Base-by-base conservation (phyloP, 2,113 vertebrate genomes). In the Channa argus region DNA sequence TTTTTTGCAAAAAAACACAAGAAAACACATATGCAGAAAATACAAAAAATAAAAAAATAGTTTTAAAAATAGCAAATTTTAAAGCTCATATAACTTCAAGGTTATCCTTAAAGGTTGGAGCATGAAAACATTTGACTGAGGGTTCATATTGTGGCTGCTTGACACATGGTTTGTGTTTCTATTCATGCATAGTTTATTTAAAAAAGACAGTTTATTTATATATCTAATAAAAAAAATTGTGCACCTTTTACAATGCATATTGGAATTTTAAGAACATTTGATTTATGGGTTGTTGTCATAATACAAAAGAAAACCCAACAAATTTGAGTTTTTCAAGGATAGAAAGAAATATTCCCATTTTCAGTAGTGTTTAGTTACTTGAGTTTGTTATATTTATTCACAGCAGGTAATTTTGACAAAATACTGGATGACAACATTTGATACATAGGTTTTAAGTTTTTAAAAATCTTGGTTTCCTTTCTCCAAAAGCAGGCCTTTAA, bases 11-110 rank as follows among this genome's bases (percentile, higher is more conserved):
- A 51, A 65, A 5, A 13, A 8, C 24, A 36, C 9, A 1, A 24
- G 24, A 37, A 51, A 74, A 66, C 10, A 38, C 9, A 13, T 11
- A 13, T 5, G 1, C 1, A 24, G 24, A 77, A 63, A 60, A 24
- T 2, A 6, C 13, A 43, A 46, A 39, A 52, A 43, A 65, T 51
- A 39, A 83, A 63, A 58, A n/a, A 66, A 33, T 4, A 74, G 54
- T 8, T 24, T 24, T 24, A 24, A 24, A 24, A 24, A 24, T 24
- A 24, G 24, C 24, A 24, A 24, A 24, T 24, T 24, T 24, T 24
- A 24, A 24, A 24, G 24, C 24, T 24, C 24, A 24, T 24, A 24
- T 24, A 24, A 24, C 24, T 24, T 24, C 24, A 24, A 24, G 24
- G 24, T 24, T 24, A 41, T 2, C 6, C 39, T 41, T 41, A 4